These are phyloP conservation scores for Tiliacea citrago DNA, from an alignment of 2,888 invertebrate species.

Conservation along the genomic window DNA sequence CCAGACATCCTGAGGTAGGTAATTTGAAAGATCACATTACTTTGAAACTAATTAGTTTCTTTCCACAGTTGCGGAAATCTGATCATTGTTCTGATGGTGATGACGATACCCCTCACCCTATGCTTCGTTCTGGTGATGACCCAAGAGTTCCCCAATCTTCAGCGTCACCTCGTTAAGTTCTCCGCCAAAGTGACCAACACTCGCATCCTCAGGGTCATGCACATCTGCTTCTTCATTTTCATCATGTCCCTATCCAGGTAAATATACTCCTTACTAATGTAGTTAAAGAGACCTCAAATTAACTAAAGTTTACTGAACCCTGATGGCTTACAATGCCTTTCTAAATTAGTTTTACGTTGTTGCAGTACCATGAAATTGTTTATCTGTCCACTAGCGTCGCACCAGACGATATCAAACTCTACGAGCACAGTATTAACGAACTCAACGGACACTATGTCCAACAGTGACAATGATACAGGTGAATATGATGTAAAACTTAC, in stretches of 20 bases:
- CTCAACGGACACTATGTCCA: not conserved
- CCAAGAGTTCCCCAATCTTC: conserved; percentile 93
- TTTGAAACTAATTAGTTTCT: not conserved
- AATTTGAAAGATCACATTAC: not conserved
- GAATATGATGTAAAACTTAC: not conserved
- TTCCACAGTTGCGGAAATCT: conserved; percentile 90
- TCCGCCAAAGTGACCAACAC: conserved; percentile 93
- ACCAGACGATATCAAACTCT: conserved; percentile 8
- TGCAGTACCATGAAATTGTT: conserved; percentile 83
- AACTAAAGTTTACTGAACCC: not conserved
- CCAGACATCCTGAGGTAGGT: not conserved
- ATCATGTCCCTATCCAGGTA: conserved; percentile 93
- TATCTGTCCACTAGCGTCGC: conserved; percentile 75
- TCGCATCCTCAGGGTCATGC: conserved; percentile 93
- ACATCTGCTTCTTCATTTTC: conserved; percentile 95
- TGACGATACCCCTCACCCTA: conserved; percentile 93
- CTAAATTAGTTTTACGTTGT: not conserved
- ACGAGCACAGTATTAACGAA: conserved; percentile 3
- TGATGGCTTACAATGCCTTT: not conserved
- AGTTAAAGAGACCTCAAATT: not conserved
- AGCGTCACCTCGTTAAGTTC: conserved; percentile 91
- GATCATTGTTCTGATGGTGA: conserved; percentile 91
- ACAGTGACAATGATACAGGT: conserved; percentile 7
- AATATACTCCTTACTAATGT: too few species aligned
- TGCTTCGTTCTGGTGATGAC: conserved; percentile 96